Base-by-base conservation (phyloP, 2,797 vertebrate genomes). In the Harpagifer antarcticus region DNA sequence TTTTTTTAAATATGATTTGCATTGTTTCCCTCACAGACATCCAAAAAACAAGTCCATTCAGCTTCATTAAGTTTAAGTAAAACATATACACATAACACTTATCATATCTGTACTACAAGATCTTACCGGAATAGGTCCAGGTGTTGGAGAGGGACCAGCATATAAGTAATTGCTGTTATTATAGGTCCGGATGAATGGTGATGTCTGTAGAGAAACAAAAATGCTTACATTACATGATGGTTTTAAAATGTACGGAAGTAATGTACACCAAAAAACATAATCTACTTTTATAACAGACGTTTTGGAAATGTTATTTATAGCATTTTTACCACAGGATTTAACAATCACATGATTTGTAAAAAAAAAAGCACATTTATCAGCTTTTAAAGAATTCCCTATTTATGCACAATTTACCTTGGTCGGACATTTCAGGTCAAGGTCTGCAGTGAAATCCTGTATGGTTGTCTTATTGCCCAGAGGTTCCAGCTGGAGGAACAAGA, bases 101-200 rank as follows among this genome's bases (percentile, higher is more conserved):
- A 52, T 56, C 31, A 15, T 45, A 55, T 54, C 44, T 37, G 2
- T 59, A 54, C 14, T 4, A 15, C 12, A 47, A n/a, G 68, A 9
- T 19, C 92, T 93, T 95, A 98, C 97, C 88, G 89, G 66, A 75
- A 70, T 68, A 15, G 94, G 95, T 48, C 44, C 83, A 27, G 88
- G 72, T 58, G 93, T 93, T 31, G 95, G 93, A 14, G 85, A 9
- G 9, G 89, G 91, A 19, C 78, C 68, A 20, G 78, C 45, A 71
- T 95, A 93, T 0, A 50, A 88, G 79, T 95, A 93, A 86, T 98
- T 93, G 77, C 95, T 97, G 83, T 99, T 98, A 74, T 63, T 88
- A 77, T 88, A 92, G 0, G 97, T 99, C 60, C 91, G 89, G 77
- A 99, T 86, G 79, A 94, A 98, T 5, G 95, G 95, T 4, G 93